A percentile compares a stretch with the other conserved stretches of the same genome.
phyloP scores from a whole-genome alignment of 2,113 vertebrate species.

The Rhynchopsitta pachyrhyncha region DNA sequence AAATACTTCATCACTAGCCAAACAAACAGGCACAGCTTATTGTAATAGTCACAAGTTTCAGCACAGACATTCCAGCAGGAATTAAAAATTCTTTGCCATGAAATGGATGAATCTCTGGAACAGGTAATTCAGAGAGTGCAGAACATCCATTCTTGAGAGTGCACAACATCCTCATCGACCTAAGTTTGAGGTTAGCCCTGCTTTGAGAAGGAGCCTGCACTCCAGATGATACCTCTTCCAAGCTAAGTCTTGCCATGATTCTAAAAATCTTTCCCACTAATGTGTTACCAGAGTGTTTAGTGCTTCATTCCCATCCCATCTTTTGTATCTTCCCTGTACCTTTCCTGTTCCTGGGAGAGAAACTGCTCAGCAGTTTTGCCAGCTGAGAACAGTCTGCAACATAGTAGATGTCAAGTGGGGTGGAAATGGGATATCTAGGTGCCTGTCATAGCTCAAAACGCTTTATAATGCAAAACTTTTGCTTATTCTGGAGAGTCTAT shows the following conservation, averaged over 20 bases:
- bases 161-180: not conserved
- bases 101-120: not conserved
- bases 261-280: not conserved
- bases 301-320: no score
- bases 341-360: not conserved
- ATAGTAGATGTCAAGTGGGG: not conserved
- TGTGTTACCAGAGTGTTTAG: not conserved
- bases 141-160: not conserved
- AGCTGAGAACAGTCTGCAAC: not conserved
- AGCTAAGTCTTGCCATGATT: not conserved
- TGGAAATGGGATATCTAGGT: not conserved
- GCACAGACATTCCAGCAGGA: not conserved
- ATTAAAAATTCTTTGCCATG: not conserved
- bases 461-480: not conserved
- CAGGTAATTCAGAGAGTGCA: not conserved
- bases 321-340: not conserved
- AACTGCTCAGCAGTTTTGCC: not conserved
- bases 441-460: not conserved
- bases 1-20: not conserved
- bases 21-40: not conserved
- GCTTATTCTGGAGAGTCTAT: not conserved
- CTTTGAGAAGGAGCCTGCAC: not conserved
- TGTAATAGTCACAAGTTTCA: not conserved
- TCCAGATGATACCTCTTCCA: not conserved
- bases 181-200: not conserved